These are phyloP conservation scores for Chondrosia reniformis DNA, from an alignment of 37 sponge, comb jelly and placozoan genomes.

Conservation along the genomic window DNA sequence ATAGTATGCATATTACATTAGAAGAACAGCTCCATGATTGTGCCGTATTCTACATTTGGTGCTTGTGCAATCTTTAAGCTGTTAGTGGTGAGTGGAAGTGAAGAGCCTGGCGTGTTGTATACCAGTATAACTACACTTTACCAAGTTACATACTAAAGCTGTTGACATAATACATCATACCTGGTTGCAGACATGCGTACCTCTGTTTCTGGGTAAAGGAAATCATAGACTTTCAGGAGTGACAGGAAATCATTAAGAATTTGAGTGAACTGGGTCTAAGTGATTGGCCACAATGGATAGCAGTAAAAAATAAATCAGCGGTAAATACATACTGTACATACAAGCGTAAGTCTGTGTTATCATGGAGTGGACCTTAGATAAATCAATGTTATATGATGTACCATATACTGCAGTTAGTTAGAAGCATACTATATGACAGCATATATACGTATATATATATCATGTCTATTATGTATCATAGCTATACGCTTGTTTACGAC, in stretches of 20 bases:
- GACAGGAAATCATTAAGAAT: conserved; percentile 55
- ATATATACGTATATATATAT: background rate
- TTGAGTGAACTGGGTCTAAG: too few species aligned
- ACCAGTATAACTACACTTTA: too few species aligned
- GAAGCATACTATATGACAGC: background rate
- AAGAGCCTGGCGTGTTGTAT: background rate
- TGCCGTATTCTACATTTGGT: too few species aligned
- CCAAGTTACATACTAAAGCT: background rate
- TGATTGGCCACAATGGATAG: background rate
- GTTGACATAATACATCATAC: background rate
- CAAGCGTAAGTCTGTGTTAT: background rate
- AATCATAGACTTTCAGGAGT: conserved; percentile 45
- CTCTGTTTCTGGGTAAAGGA: conserved; percentile 57
- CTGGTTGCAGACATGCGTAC: too few species aligned
- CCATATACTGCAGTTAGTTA: background rate
- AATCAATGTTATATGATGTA: background rate
- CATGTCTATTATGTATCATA: too few species aligned
- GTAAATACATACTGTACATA: background rate
- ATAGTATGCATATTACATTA: too few species aligned
- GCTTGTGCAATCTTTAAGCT: too few species aligned
- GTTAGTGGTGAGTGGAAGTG: background rate
- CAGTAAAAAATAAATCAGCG: background rate
- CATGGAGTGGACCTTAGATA: background rate
- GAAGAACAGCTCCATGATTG: too few species aligned
- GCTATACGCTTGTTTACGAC: too few species aligned